Base-by-base conservation (phyloP, 2,888 invertebrate genomes). In the Gymnocheta viridis region DNA sequence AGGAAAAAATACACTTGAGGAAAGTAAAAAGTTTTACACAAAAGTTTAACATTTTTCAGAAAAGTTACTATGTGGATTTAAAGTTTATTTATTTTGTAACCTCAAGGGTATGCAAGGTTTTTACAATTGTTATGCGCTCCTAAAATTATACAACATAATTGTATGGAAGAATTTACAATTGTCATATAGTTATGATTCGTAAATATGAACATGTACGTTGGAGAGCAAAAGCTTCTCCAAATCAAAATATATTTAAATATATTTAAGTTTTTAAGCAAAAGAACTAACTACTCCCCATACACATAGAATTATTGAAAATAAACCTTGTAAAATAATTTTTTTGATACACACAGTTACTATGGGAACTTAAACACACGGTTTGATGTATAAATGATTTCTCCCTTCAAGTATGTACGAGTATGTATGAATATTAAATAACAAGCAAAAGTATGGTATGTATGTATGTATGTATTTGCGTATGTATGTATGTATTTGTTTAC, bases 331-430 rank as follows among this genome's bases (percentile, higher is more conserved):
- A 49, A 73, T 38, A 62, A 5, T 73, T 72, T 41, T 41, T 17
- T 5, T 14, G 27, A 51, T 49, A 35, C 47, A 19, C 10, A 9
- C 3, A 56, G 58, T 79, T 67, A 19, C 72, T 66, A 80, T 80
- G 79, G 72, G 79, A 80, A 73, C 66, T 64, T 19, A 17, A 72
- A 66, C 66, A 66, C 2, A 47, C 49, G 17, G n/a, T 79, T 56
- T 47, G 14, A 44, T 72, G 2, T 51, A 4, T 0, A 17, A 54
- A 14, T 0, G 3, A 56, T 10, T 72, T 58, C 47, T 38, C 19
- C 66, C 58, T 66, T 17, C 38, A 58, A 35, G 27, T 51, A 24
- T 14, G 49, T n/a, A n/a, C n/a, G n/a, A n/a, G n/a, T n/a, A n/a
- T n/a, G n/a, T n/a, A n/a, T 49, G 27, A 14, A 14, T 58, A 77